A percentile compares a stretch with the other conserved stretches of the same genome.
phyloP scores from a whole-genome alignment of 2,797 vertebrate species.

The Oreochromis mossambicus region DNA sequence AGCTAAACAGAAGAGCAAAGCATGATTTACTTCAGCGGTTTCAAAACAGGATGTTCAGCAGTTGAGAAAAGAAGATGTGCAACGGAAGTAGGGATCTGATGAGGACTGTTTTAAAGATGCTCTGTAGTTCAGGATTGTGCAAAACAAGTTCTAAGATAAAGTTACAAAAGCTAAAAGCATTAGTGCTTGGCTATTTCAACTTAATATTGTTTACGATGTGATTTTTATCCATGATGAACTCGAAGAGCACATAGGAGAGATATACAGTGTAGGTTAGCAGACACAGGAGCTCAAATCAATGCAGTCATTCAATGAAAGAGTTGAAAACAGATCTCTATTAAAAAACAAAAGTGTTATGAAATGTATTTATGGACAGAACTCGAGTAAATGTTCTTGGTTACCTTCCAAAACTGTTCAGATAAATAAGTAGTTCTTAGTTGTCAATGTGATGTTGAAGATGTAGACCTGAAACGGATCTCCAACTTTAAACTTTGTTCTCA shows the following conservation, averaged over 20 bases:
- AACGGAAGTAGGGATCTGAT: neutral
- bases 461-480: neutral
- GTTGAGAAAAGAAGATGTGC: neutral
- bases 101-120: neutral
- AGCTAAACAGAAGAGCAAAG: conserved; percentile 67
- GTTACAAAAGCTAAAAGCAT: neutral
- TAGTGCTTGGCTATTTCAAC: neutral
- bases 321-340: neutral
- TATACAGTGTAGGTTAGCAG: neutral
- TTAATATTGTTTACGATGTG: neutral
- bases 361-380: neutral
- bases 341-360: neutral
- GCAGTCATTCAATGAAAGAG: neutral
- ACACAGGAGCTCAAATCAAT: neutral
- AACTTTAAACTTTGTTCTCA: neutral
- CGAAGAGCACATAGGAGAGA: neutral
- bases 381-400: neutral
- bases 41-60: neutral
- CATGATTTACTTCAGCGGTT: neutral
- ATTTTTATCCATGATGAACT: neutral
- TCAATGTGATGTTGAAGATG: neutral
- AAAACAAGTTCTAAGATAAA: neutral
- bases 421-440: neutral
- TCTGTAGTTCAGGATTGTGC: neutral
- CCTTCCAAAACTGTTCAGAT: neutral